phyloP scores from a whole-genome alignment of 2,888 invertebrate species.

The Chrysodeixis includens region DNA sequence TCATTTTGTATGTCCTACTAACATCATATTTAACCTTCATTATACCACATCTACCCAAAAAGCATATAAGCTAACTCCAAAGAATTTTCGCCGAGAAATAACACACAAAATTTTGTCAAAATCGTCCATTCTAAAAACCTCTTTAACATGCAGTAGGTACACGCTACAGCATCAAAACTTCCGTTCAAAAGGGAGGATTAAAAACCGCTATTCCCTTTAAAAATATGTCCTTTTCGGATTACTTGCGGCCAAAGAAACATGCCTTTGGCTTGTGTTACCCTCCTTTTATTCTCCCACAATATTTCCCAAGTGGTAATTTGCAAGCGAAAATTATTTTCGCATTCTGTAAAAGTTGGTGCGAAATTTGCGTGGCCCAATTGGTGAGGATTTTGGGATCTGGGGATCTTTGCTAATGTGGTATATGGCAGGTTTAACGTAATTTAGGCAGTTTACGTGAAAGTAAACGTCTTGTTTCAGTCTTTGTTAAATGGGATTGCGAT shows the following conservation, averaged over 20 bases:
- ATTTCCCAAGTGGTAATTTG: constrained; percentile 55
- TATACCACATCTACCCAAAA: neutral
- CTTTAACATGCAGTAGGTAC: constrained; percentile 7
- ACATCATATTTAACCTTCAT: no score
- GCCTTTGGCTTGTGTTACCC: constrained; percentile 30
- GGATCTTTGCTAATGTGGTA: constrained; percentile 4
- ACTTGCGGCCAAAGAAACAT: constrained; percentile 58
- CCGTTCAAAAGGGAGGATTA: constrained; percentile 67
- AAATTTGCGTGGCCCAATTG: constrained; percentile 19
- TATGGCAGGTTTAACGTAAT: neutral
- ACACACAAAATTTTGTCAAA: neutral
- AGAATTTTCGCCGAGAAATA: neutral
- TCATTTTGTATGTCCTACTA: no score
- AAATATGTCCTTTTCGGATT: constrained; percentile 72
- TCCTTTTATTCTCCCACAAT: constrained; percentile 40
- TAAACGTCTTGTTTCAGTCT: neutral
- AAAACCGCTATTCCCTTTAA: constrained; percentile 66
- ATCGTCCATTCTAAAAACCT: constrained; percentile 57
- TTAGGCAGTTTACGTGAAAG: neutral
- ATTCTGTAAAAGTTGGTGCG: constrained; percentile 10
- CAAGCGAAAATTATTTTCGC: constrained; percentile 23
- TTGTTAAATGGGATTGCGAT: neutral
- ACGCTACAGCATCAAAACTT: constrained; percentile 64
- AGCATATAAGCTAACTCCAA: no score
- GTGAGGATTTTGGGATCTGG: neutral